These are phyloP conservation scores for Cancer borealis DNA, from an alignment of 2,888 invertebrate species.

Conservation along the genomic window DNA sequence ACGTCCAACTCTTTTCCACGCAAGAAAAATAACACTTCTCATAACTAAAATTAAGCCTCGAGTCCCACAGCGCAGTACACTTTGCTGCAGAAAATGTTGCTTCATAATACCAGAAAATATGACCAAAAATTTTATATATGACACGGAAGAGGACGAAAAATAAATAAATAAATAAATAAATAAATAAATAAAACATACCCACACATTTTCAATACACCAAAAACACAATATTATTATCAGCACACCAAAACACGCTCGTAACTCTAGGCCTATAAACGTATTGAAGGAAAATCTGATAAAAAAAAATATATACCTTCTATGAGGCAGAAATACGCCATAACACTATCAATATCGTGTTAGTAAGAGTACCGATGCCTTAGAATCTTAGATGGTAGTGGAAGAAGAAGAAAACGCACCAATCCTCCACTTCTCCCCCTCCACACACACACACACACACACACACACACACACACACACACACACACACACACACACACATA, in stretches of 20 bases:
- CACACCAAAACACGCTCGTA: not conserved
- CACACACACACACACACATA: no score
- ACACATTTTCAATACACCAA: not conserved
- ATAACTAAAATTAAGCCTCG: not conserved
- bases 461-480: not conserved
- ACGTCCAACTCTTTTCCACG: not conserved
- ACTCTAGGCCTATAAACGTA: not conserved
- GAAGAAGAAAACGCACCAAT: not conserved
- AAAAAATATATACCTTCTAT: not conserved
- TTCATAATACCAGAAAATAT: not conserved
- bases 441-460: slow-evolving; percentile 20
- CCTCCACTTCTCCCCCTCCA: not conserved
- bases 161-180: not conserved
- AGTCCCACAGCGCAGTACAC: not conserved
- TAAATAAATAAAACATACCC: not conserved
- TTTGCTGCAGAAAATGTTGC: not conserved
- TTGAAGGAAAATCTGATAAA: slow-evolving; percentile 3
- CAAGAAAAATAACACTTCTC: not conserved
- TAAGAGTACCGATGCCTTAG: not conserved
- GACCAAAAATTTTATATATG: not conserved
- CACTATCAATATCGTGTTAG: not conserved
- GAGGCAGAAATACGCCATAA: not conserved
- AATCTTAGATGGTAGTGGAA: not conserved
- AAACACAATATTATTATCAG: no score
- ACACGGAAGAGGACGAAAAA: not conserved